phyloP scores from a whole-genome alignment of 1,140 invertebrate genomes.

The Phthorimaea operculella region DNA sequence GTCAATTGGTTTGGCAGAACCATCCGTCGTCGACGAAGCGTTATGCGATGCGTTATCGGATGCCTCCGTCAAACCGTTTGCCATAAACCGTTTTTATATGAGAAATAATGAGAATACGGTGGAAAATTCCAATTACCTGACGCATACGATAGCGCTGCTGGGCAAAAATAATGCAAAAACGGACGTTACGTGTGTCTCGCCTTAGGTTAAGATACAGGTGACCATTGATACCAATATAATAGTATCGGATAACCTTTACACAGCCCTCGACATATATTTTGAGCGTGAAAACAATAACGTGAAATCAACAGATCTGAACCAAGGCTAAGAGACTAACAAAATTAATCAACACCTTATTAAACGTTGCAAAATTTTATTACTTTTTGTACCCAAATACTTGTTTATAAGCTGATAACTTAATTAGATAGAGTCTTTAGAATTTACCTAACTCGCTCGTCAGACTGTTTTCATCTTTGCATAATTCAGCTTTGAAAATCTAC shows the following conservation, averaged over 20 bases:
- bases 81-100: no score
- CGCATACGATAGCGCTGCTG: no score
- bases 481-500: not conserved
- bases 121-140: no score
- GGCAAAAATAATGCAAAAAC: no score
- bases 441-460: not conserved
- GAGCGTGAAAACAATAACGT: slow-evolving; percentile 57
- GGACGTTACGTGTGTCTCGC: no score
- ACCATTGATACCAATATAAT: slow-evolving; percentile 25
- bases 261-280: slow-evolving; percentile 66
- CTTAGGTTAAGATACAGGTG: no score
- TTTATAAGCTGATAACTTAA: slow-evolving; percentile 6
- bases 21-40: no score
- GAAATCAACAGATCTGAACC: slow-evolving; percentile 52
- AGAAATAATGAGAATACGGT: no score
- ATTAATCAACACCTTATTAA: slow-evolving; percentile 27
- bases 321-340: slow-evolving; percentile 38
- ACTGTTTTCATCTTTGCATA: not conserved
- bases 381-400: not conserved
- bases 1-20: no score
- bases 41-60: no score
- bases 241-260: slow-evolving; percentile 41
- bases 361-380: slow-evolving; percentile 17
- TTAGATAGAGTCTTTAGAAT: slow-evolving; percentile 5
- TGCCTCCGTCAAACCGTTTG: no score